Conservation (phyloP, 2,113 vertebrate species). For the Pomatostomus ruficeps region DNA sequence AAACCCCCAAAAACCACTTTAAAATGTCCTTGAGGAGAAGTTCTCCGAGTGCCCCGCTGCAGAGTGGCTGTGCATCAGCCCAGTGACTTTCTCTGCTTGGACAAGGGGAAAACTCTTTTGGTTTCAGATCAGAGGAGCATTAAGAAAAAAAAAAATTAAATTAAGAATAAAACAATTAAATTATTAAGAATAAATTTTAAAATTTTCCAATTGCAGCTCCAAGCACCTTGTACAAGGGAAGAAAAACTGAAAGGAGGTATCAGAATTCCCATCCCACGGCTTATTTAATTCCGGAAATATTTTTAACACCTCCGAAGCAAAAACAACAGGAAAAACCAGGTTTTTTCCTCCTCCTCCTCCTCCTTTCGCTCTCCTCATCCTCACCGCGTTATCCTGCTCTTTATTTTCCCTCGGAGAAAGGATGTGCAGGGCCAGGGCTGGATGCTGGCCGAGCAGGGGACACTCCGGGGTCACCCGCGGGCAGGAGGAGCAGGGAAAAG, state of each 20-base stretch:
- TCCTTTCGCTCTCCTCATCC: fast-evolving
- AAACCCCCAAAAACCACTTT: not conserved
- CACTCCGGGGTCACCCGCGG: not conserved
- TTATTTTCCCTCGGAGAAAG: not conserved
- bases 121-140: not conserved
- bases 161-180: too few relatives aligned
- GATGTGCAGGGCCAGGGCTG: not conserved
- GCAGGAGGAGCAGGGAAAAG: not conserved
- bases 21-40: not conserved
- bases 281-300: not conserved
- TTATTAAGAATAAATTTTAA: too few relatives aligned
- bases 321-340: not conserved
- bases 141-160: not conserved
- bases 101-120: not conserved
- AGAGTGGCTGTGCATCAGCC: not conserved
- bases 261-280: not conserved
- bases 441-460: conserved; percentile 12
- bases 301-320: not conserved
- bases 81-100: not conserved
- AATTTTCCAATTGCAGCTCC: not conserved
- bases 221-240: not conserved
- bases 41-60: not conserved
- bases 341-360: not conserved
- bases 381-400: not conserved
- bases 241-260: not conserved